phyloP scores from a whole-genome alignment of 2,113 vertebrate genomes.

The Chionodraco myersi region DNA sequence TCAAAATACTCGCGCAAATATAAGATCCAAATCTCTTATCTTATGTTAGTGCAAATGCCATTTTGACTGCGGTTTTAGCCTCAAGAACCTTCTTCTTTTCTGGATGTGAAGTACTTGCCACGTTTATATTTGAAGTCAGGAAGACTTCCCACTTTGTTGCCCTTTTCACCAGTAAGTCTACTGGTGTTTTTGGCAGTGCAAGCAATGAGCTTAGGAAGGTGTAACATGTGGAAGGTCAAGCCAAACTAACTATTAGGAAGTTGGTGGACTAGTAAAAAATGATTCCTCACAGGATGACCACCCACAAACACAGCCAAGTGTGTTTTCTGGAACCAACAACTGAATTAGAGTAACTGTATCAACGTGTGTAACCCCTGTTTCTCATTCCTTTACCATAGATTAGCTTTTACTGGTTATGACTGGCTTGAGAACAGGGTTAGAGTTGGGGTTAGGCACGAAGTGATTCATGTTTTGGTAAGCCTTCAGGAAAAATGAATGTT shows the following conservation, averaged over 20 bases:
- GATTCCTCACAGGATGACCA: not conserved
- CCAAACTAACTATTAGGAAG: not conserved
- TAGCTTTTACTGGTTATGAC: not conserved
- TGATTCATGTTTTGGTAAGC: not conserved
- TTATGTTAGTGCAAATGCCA: not conserved
- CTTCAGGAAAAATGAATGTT: not conserved
- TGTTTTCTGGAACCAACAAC: not conserved
- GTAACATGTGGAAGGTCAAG: not conserved
- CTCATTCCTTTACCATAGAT: not conserved
- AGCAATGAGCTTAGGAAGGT: not conserved
- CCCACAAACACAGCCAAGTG: not conserved
- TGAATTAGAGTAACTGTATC: not conserved
- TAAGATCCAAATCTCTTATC: not conserved
- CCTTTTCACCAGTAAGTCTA: not conserved
- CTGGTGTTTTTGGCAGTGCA: not conserved
- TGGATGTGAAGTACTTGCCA: not conserved
- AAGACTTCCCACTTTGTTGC: not conserved
- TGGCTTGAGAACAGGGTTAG: conserved; percentile 2
- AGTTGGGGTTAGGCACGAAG: not conserved
- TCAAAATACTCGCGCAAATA: not conserved
- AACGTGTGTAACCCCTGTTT: not conserved
- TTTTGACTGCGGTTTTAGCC: not conserved
- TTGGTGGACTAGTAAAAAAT: not conserved
- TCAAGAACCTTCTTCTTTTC: not conserved
- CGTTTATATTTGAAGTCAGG: not conserved